Base-by-base conservation (phyloP, 2,888 invertebrate genomes). In the Hypomecis atomaria region DNA sequence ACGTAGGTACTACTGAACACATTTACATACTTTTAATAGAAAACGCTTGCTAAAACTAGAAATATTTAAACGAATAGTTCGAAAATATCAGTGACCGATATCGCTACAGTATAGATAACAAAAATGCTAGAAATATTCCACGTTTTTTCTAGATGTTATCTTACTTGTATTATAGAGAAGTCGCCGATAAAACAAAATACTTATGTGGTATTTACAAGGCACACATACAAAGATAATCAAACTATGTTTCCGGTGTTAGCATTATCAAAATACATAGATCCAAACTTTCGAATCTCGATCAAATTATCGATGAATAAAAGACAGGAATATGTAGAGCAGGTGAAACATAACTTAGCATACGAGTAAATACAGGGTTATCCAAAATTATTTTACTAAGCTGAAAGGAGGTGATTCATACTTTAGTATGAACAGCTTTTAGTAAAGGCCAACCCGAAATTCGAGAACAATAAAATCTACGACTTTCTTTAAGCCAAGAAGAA, bases 91-190 rank as follows among this genome's bases (percentile, higher is more conserved):
- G 44, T 56, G 33, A 23, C 37, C 11, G 50, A 36, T 62, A 52
- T 62, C 40, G 33, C 13, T 43, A 33, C 13, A 49, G 33, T 23
- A 50, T n/a, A 56, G 50, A 62, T 56, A 62, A 62, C 23, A 60
- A 40, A 40, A 33, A 52, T 52, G 23, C n/a, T 23, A 49, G 36
- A 42, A 0, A 10, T 34, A 48, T 49, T 43, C 42, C 34, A 42
- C 9, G 42, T 33, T 10, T 23, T 40, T 23, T 38, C 4, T 38
- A 13, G 23, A 53, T 59, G 34, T 47, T 54, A 60, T 54, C 59
- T 43, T n/a, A 48, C 8, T 11, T 7, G 5, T 5, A 23, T 23
- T 47, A 11, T 38, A 10, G 23, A 40, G 0, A 23, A 52, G 40
- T 33, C 23, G 23, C 40, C 9, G 40, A 52, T 52, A 52, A 33